These are phyloP conservation scores for Dicaeum eximium DNA, from an alignment of 2,113 vertebrate species.

Conservation along the genomic window DNA sequence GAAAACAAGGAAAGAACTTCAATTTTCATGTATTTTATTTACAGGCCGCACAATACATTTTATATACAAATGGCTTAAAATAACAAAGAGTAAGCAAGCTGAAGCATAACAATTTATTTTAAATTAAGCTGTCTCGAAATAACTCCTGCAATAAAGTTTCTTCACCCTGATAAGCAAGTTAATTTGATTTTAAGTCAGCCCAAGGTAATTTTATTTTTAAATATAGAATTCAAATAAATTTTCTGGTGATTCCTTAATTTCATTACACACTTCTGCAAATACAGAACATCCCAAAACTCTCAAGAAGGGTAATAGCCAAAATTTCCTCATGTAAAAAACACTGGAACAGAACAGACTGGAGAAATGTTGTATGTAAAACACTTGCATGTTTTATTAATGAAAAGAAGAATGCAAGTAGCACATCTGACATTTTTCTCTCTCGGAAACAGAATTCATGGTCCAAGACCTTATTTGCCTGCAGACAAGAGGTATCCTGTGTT, in stretches of 20 bases:
- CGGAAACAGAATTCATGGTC: not conserved
- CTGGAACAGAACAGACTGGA: not conserved
- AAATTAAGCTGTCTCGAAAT: constrained; percentile 50
- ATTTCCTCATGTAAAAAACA: not conserved
- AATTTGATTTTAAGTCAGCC: constrained; percentile 20
- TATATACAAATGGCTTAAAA: constrained; percentile 71
- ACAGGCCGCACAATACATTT: constrained; percentile 60
- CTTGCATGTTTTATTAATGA: not conserved
- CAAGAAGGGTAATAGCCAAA: not conserved
- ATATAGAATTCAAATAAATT: not conserved
- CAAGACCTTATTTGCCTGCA: not conserved
- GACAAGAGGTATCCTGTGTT: constrained; percentile 2
- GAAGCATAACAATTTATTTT: constrained; percentile 59
- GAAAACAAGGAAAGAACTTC: constrained; percentile 39
- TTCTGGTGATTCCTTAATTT: not conserved
- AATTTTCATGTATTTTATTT: constrained; percentile 67
- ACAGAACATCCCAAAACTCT: not conserved
- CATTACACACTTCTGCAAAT: not conserved
- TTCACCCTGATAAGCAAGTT: constrained; percentile 58
- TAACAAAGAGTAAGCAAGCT: constrained; percentile 63
- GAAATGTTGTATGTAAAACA: not conserved
- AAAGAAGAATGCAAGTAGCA: not conserved
- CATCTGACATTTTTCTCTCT: not conserved
- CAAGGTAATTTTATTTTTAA: constrained; percentile 8
- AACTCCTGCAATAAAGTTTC: constrained; percentile 54